Evolutionary conservation across 1,140 invertebrate species (phyloP), one percentile per base, ranked within the genome.

Genomic region (Aphidius gifuensis): DNA sequence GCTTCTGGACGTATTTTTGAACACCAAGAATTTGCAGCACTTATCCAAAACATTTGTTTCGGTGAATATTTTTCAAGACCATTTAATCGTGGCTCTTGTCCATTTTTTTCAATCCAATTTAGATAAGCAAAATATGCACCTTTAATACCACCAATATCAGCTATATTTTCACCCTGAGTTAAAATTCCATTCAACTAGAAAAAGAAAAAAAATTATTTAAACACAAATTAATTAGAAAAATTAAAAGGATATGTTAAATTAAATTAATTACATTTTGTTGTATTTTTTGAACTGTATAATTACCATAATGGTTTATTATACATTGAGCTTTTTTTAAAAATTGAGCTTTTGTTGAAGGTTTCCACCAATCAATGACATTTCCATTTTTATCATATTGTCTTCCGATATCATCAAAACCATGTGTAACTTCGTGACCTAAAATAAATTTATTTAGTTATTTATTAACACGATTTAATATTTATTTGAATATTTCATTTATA

Each of bases 111-210:
- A 1, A 82, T 82, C 89, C 91, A 92, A 7, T 85, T 83, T 46
- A 85, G 81, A 75, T 94, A 94, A 0, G 92, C 92, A 39, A 86
- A 83, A 74, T 94, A 96, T 0, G 94, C 91, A 66, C 92, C 88
- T 72, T 93, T 93, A 32, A 95, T 85, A 1, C 93, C 93, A 9
- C 92, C 92, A 74, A 94, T 94, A 74, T 96, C 93, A 0, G 94
- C 93, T 50, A 96, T 93, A 73, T 96, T 96, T 72, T 96, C 93
- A n/a, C 88, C 91, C 79, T 94, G 91, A 1, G 92, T 93, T 65
- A 93, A 92, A 40, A 92, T 88, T 46, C 92, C 91, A 68, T 96
- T 96, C 38, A 94, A 67, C 91, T 93, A 69, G 16, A 79, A 11
- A 38, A 16, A 23, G 48, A 6, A 60, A 63, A 51, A 45, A 21